Percentiles rank a stretch among this genome's conserved stretches.
phyloP scores from a whole-genome alignment of 2,888 invertebrate species.

The Eudemis profundana region DNA sequence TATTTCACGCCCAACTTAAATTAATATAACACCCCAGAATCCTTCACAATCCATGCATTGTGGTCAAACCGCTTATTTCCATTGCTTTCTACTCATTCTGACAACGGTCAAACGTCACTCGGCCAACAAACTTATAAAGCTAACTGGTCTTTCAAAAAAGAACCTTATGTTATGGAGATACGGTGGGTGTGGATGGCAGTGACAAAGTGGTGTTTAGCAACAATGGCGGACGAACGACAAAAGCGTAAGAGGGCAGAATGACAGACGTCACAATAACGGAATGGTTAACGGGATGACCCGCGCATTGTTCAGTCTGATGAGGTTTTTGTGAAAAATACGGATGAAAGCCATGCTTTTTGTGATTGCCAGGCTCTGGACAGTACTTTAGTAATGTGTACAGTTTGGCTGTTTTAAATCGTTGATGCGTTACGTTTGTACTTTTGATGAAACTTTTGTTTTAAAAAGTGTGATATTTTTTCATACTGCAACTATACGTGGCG shows the following conservation, averaged over 20 bases:
- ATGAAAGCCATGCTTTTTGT: constrained; percentile 20
- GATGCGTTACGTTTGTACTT: constrained; percentile 8
- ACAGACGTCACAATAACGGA: constrained; percentile 42
- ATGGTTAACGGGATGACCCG: constrained; percentile 50
- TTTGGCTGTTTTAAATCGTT: constrained; percentile 11
- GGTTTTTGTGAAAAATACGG: constrained; percentile 51
- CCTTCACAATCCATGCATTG: constrained; percentile 56
- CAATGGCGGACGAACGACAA: constrained; percentile 37
- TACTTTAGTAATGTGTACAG: constrained; percentile 5
- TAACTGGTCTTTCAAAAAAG: constrained; percentile 1
- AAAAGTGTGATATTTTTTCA: too few relatives aligned
- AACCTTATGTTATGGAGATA: constrained; percentile 1
- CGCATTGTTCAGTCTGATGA: constrained; percentile 53
- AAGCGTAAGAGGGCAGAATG: constrained; percentile 40
- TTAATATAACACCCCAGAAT: constrained; percentile 64
- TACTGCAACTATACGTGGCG: too few relatives aligned
- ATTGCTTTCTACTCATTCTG: constrained; percentile 56
- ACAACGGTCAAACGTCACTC: constrained; percentile 43
- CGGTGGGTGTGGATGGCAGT: not conserved
- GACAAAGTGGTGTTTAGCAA: constrained; percentile 8
- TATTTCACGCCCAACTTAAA: constrained; percentile 56
- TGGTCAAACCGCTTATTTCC: constrained; percentile 68
- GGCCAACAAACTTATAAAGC: constrained; percentile 11
- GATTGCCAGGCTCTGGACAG: not conserved
- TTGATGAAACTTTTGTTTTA: not conserved